Evolutionary conservation across 2,888 invertebrate genomes (phyloP).

Genomic region (Drosophila tripunctata): DNA sequence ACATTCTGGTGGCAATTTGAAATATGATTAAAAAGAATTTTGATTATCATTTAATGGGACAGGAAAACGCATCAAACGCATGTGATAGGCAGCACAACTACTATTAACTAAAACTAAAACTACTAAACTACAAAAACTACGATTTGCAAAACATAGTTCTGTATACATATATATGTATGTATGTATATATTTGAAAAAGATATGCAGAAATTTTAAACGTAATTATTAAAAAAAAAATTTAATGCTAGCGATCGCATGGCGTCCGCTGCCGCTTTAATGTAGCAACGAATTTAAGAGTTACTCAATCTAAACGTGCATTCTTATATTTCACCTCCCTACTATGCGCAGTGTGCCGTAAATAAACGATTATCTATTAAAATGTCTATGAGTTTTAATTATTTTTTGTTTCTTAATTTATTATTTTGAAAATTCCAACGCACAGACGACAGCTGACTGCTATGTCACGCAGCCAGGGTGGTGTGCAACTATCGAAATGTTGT

Average conservation of each 20-base stretch:
- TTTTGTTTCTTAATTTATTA: too few relatives aligned
- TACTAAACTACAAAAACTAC: slow-evolving; percentile 11
- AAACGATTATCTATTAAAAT: slow-evolving; percentile 14
- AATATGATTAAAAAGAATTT: slow-evolving; percentile 52
- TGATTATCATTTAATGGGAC: slow-evolving; percentile 5
- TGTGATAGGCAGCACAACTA: slow-evolving; percentile 69
- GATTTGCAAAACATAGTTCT: slow-evolving; percentile 21
- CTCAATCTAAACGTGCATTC: slow-evolving; percentile 43
- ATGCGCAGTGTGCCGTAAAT: slow-evolving; percentile 32
- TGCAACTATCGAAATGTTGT: slow-evolving; percentile 37
- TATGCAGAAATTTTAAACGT: slow-evolving; percentile 34
- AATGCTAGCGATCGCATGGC: slow-evolving; percentile 47
- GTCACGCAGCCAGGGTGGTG: slow-evolving; percentile 20
- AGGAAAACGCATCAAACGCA: slow-evolving; percentile 49
- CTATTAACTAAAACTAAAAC: slow-evolving; percentile 15
- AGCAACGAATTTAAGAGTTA: slow-evolving; percentile 67
- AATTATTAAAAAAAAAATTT: slow-evolving; percentile 40
- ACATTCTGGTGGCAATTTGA: slow-evolving; percentile 24
- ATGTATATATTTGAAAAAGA: slow-evolving; percentile 8
- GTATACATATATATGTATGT: slow-evolving; percentile 23
- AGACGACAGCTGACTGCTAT: slow-evolving; percentile 29
- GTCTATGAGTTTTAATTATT: slow-evolving; percentile 7
- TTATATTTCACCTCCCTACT: slow-evolving; percentile 30
- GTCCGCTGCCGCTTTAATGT: slow-evolving; percentile 60
- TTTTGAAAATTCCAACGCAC: background rate